Evolutionary conservation across 1,140 invertebrate species (phyloP).

Genomic region (Teleogryllus occipitalis): DNA sequence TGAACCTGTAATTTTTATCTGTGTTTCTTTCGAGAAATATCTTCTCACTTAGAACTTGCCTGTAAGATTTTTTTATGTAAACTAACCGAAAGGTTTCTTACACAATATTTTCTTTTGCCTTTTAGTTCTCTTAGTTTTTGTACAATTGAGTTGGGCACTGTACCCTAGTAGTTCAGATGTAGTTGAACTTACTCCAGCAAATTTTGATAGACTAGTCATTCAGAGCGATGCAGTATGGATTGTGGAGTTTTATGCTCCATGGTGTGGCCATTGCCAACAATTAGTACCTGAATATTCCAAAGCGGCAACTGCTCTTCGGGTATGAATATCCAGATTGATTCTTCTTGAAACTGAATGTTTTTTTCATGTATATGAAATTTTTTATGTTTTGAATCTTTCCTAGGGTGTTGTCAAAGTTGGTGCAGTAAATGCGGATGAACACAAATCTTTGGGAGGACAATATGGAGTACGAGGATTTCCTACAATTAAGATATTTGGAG

Average conservation of each 20-base stretch:
- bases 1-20: neutral
- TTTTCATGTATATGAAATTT: too few species aligned
- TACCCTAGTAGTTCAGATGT: slow-evolving; percentile 79
- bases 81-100: neutral
- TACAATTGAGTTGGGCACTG: slow-evolving; percentile 32
- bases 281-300: slow-evolving; percentile 83
- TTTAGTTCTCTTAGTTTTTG: neutral
- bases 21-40: neutral
- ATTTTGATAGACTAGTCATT: slow-evolving; percentile 82
- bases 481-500: slow-evolving; percentile 91
- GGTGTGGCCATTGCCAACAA: slow-evolving; percentile 81
- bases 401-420: slow-evolving; percentile 90
- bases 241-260: slow-evolving; percentile 91
- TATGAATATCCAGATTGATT: slow-evolving; percentile 31
- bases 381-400: slow-evolving; percentile 25
- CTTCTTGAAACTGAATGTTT: neutral
- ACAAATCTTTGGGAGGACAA: slow-evolving; percentile 69
- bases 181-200: slow-evolving; percentile 78
- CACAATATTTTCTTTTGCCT: neutral
- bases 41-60: neutral
- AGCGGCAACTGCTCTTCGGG: slow-evolving; percentile 78
- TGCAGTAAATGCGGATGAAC: slow-evolving; percentile 84
- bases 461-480: slow-evolving; percentile 89
- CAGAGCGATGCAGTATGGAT: slow-evolving; percentile 83
- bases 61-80: neutral